Evolutionary conservation across 2,888 invertebrate species (phyloP).

Genomic region (Spialia ferax): DNA sequence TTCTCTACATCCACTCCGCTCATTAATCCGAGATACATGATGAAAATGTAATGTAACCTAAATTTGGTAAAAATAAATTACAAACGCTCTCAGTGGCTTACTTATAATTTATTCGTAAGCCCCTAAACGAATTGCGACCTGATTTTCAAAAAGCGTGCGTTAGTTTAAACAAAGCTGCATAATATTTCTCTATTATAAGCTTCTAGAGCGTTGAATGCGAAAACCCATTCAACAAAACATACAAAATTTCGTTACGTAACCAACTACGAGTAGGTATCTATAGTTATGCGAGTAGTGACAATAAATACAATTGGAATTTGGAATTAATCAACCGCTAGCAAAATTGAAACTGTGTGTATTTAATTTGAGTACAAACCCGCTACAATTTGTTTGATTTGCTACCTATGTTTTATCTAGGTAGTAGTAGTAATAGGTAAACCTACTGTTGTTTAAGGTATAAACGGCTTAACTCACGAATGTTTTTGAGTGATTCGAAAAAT

Average conservation of each 20-base stretch:
- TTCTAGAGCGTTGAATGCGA: constrained; percentile 9
- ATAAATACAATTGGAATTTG: constrained; percentile 44
- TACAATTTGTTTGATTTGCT: constrained; percentile 25
- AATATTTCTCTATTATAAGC: constrained; percentile 6
- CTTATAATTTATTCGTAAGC: constrained; percentile 5
- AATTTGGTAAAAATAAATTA: constrained; percentile 1
- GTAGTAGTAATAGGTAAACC: too few relatives aligned
- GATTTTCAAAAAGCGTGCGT: constrained; percentile 46
- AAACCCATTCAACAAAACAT: constrained; percentile 27
- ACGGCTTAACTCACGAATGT: too few relatives aligned
- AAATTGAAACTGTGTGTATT: constrained; percentile 43
- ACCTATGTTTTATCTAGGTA: too few relatives aligned
- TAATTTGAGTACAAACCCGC: constrained; percentile 24
- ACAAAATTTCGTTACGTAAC: constrained; percentile 5
- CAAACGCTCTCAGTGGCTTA: background rate
- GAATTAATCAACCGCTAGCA: constrained; percentile 44
- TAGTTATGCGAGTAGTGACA: constrained; percentile 17
- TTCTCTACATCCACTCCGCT: background rate
- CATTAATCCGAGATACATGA: background rate
- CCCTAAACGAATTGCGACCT: constrained; percentile 1
- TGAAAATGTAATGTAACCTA: background rate
- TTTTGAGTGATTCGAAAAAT: too few relatives aligned
- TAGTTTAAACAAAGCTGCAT: constrained; percentile 45
- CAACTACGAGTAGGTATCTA: background rate
- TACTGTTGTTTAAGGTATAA: too few relatives aligned